Conservation (phyloP, 2,113 vertebrate genomes). For the Nycticebus coucang region DNA sequence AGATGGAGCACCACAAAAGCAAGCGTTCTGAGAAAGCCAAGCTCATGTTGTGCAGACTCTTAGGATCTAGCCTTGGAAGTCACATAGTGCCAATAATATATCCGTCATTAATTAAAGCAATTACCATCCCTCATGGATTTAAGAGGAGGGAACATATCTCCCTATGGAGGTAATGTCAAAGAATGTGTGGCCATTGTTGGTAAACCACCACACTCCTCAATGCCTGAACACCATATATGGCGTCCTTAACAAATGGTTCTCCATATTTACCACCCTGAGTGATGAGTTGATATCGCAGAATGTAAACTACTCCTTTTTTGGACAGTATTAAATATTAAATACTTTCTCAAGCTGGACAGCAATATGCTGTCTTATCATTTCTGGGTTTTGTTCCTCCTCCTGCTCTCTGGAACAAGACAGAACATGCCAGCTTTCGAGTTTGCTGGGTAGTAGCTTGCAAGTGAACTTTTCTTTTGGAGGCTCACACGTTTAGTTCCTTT, state of each 20-base stretch:
- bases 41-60: not conserved
- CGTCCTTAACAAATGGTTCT: not conserved
- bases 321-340: not conserved
- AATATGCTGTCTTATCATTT: not conserved
- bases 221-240: not conserved
- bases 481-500: not conserved
- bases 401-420: not conserved
- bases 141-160: not conserved
- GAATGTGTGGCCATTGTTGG: not conserved
- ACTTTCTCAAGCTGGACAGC: not conserved
- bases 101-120: slow-evolving; percentile 15
- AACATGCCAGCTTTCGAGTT: not conserved
- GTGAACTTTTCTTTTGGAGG: not conserved
- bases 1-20: not conserved
- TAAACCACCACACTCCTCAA: not conserved
- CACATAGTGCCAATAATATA: not conserved
- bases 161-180: not conserved
- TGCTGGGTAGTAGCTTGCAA: not conserved
- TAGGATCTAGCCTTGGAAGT: not conserved
- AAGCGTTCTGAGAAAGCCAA: not conserved
- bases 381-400: not conserved
- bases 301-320: not conserved
- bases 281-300: not conserved
- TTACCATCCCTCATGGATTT: not conserved
- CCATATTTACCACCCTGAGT: not conserved